These are phyloP conservation scores for Glaucopsyche alexis DNA, from an alignment of 2,888 invertebrate species.

Conservation along the genomic window DNA sequence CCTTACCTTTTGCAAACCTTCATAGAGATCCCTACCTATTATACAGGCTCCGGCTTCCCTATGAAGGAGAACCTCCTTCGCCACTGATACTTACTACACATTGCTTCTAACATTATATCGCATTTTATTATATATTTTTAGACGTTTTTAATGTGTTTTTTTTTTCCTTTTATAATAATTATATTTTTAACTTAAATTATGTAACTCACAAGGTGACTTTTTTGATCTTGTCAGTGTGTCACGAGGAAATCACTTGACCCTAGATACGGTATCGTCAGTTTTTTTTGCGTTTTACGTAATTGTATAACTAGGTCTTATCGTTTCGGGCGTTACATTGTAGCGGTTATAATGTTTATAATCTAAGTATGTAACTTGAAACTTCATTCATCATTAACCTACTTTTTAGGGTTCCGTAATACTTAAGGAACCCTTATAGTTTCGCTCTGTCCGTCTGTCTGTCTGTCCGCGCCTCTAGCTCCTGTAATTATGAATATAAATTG, in stretches of 20 bases:
- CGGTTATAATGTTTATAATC: not conserved
- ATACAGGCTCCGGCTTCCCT: too few relatives aligned
- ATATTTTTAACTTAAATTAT: not conserved
- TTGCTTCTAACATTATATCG: not conserved
- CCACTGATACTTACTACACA: too few relatives aligned
- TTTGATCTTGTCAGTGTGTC: constrained; percentile 46
- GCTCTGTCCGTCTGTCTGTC: too few relatives aligned
- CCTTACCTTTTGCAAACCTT: too few relatives aligned
- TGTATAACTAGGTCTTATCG: constrained; percentile 31
- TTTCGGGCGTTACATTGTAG: not conserved
- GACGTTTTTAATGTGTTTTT: not conserved
- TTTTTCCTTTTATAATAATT: not conserved
- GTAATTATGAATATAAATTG: too few relatives aligned
- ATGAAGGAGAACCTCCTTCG: too few relatives aligned
- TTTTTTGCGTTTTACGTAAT: constrained; percentile 51
- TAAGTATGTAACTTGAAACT: not conserved
- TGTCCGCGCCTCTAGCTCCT: too few relatives aligned
- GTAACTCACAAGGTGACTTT: constrained; percentile 41
- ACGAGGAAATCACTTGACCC: constrained; percentile 41
- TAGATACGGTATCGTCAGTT: constrained; percentile 46
- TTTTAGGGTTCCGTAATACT: too few relatives aligned
- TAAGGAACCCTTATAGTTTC: too few relatives aligned
- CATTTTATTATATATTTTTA: not conserved
- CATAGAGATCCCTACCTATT: too few relatives aligned
- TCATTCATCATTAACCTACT: not conserved